Percentiles rank a stretch among this genome's conserved stretches.
Evolutionary conservation across 92 coral and sea anemone species (phyloP).

Genomic region (Epizoanthus scotinus): DNA sequence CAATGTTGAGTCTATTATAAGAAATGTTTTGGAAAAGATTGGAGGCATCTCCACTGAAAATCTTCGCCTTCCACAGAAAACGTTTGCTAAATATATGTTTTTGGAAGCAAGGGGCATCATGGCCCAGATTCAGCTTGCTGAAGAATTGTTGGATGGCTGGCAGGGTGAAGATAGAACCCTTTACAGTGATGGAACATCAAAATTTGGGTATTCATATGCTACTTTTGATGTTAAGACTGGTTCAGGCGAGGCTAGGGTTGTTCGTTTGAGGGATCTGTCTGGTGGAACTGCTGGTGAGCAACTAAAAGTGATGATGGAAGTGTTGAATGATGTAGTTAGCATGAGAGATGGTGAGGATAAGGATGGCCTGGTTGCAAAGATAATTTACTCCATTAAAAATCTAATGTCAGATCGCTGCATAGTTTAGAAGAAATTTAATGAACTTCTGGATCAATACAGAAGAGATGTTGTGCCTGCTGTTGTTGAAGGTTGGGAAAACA

Average conservation of each 20-base stretch:
- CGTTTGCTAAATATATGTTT: conserved; percentile 40
- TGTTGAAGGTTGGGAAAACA: conserved; percentile 38
- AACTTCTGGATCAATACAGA: conserved; percentile 11
- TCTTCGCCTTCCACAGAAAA: conserved; percentile 38
- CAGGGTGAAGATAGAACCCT: conserved; percentile 29
- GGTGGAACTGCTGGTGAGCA: conserved; percentile 37
- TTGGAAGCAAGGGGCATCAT: conserved; percentile 34
- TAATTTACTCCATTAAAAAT: conserved; percentile 36
- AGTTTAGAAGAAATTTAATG: conserved; percentile 45
- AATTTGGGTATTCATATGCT: conserved; percentile 37
- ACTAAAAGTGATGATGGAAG: conserved; percentile 19
- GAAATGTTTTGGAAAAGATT: conserved; percentile 37
- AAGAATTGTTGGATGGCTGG: conserved; percentile 29
- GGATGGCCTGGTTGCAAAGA: conserved; percentile 23
- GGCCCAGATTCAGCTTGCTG: conserved; percentile 43
- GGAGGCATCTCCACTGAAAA: conserved; percentile 6
- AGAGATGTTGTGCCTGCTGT: conserved; percentile 25
- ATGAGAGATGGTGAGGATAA: conserved; percentile 13
- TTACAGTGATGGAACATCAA: conserved; percentile 48
- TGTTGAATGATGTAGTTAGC: conserved; percentile 20
- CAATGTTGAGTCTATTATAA: conserved; percentile 37
- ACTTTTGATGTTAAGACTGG: conserved; percentile 38
- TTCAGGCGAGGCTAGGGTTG: conserved; percentile 36
- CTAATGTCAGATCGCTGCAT: conserved; percentile 49
- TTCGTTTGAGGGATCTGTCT: conserved; percentile 43